phyloP scores from a whole-genome alignment of 2,797 vertebrate genomes.

The Gallinago solitaria region DNA sequence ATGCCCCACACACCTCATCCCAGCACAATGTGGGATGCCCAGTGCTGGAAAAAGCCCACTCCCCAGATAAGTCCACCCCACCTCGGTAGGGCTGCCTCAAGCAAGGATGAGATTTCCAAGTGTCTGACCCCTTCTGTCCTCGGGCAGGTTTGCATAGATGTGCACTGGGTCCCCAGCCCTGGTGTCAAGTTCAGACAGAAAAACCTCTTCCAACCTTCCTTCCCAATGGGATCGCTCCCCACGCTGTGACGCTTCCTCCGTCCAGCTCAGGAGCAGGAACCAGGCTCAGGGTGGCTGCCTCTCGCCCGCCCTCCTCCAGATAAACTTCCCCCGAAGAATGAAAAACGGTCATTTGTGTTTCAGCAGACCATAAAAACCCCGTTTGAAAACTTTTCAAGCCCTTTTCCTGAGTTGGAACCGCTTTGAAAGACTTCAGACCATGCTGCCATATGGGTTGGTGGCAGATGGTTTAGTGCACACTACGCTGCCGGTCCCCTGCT shows the following conservation, averaged over 20 bases:
- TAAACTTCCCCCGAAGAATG: not conserved
- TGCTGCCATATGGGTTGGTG: not conserved
- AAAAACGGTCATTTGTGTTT: conserved; percentile 7
- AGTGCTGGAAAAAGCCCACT: not conserved
- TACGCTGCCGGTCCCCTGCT: not conserved
- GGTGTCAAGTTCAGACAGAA: not conserved
- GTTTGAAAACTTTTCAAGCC: not conserved
- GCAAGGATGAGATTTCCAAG: rapidly evolving
- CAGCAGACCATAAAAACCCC: conserved; percentile 25
- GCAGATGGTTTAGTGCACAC: not conserved
- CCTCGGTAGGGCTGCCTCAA: not conserved
- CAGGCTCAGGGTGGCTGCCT: not conserved
- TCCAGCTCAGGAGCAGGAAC: not conserved
- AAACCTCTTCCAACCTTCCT: not conserved
- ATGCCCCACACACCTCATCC: rapidly evolving
- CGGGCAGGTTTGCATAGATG: not conserved
- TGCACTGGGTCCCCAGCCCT: not conserved
- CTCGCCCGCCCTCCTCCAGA: not conserved
- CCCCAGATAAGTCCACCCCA: not conserved
- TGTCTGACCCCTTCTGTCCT: not conserved
- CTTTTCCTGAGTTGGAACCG: not conserved
- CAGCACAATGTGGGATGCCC: not conserved
- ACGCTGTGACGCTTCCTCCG: rapidly evolving
- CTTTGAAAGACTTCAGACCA: conserved; percentile 3
- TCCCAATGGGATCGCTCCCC: not conserved